phyloP scores from a whole-genome alignment of 2,113 vertebrate species.

The Platichthys stellatus region DNA sequence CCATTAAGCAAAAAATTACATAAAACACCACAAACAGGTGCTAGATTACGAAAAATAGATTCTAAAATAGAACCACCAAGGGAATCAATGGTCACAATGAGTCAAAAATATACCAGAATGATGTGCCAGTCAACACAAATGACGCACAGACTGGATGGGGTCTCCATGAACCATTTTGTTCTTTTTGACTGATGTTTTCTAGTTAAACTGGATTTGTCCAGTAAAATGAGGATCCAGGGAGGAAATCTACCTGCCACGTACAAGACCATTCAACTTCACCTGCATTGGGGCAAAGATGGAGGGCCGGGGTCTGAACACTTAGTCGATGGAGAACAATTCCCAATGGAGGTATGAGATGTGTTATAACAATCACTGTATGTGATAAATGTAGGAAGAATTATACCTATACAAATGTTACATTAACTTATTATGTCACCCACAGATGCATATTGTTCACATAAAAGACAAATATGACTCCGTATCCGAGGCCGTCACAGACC shows the following conservation, averaged over 20 bases:
- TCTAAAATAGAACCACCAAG: too few relatives aligned
- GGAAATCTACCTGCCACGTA: conserved; percentile 78
- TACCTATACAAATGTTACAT: neutral
- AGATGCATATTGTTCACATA: conserved; percentile 90
- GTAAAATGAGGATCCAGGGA: conserved; percentile 41
- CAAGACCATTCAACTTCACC: conserved; percentile 84
- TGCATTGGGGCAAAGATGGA: conserved; percentile 85
- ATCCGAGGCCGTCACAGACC: conserved; percentile 41
- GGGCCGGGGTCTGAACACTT: conserved; percentile 84
- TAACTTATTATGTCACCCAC: neutral
- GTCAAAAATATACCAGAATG: neutral
- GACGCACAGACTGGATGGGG: neutral
- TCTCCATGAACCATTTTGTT: neutral
- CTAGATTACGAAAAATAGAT: too few relatives aligned
- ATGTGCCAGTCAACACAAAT: neutral
- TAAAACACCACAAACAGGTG: too few relatives aligned
- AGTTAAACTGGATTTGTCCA: conserved; percentile 79
- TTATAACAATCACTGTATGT: neutral
- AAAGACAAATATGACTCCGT: conserved; percentile 59
- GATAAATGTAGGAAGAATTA: neutral
- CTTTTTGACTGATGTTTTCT: neutral
- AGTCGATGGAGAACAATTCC: conserved; percentile 83
- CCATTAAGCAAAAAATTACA: too few relatives aligned
- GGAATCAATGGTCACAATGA: too few relatives aligned
- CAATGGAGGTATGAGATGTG: conserved; percentile 87